phyloP scores from a whole-genome alignment of 2,113 vertebrate species.

The Narcine bancroftii region DNA sequence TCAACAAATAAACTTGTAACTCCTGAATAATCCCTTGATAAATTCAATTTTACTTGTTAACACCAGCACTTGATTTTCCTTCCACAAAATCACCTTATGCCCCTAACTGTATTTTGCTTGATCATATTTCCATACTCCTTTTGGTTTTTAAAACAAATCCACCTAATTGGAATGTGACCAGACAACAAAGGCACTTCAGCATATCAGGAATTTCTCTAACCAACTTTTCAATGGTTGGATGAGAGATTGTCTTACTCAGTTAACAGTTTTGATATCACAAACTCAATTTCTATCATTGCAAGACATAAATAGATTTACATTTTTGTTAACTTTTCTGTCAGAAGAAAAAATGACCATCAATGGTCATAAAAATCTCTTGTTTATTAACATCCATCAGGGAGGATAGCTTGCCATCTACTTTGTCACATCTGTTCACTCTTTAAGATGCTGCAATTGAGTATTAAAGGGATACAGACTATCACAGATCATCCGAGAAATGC shows the following conservation, averaged over 20 bases:
- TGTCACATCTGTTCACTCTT: slow-evolving; percentile 12
- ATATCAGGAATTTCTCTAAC: not conserved
- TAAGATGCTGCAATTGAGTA: slow-evolving; percentile 1
- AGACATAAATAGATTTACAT: not conserved
- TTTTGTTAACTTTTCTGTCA: not conserved
- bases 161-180: not conserved
- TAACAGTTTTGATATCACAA: not conserved
- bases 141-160: not conserved
- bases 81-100: too few species aligned
- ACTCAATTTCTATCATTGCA: not conserved
- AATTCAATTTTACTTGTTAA: not conserved
- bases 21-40: not conserved
- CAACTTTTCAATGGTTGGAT: not conserved
- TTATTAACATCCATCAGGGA: not conserved
- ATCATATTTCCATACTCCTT: not conserved
- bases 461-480: not conserved
- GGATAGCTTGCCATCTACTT: too few species aligned
- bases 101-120: too few species aligned
- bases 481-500: not conserved
- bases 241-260: not conserved
- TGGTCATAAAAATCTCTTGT: not conserved
- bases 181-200: not conserved
- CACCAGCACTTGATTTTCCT: not conserved
- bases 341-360: not conserved
- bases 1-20: too few species aligned